Evolutionary conservation across 1,140 invertebrate genomes (phyloP), one percentile per base, ranked within the genome.

Genomic region (Brachionus manjavacas): DNA sequence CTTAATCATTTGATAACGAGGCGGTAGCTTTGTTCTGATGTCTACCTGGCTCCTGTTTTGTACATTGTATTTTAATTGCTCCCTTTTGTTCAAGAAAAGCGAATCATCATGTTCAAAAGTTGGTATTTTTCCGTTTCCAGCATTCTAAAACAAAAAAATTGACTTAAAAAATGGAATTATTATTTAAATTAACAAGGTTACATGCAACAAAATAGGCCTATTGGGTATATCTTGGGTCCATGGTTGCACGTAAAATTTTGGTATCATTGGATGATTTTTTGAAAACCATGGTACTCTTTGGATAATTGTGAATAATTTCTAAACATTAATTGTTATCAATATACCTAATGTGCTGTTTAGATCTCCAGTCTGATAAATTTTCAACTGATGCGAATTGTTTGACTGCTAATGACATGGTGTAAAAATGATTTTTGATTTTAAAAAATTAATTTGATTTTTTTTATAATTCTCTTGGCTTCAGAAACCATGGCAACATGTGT

Each of bases 151-250:
- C n/a, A 72, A 39, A 6, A 86, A 81, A 49, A 12, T 35, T 74
- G 20, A n/a, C n/a, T 23, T 14, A 55, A 66, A 35, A 35, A 4
- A 35, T 6, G 80, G 6, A 52, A 60, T 12, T 52, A 12, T 83
- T 6, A 52, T 8, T 49, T 6, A 41, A 46, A 23, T 64, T 20
- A 39, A 49, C 2, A 46, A 39, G 76, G 11, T 79, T 86, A 89
- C 89, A 87, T 88, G 84, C 1, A 87, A 80, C 25, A 89, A 88
- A 7, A 87, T 86, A n/a, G 87, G 81, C 60, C 89, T 87, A 85
- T 90, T 90, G 49, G 86, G 86, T 87, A 90, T 90, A 74, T 90
- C 89, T 12, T 87, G 88, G 84, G 87, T 89, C 89, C 89, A 90
- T 87, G 88, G 87, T 78, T 86, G 87, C 23, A 87, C 86, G 86